Percentiles rank a stretch among this genome's conserved stretches.
Conservation (phyloP, 1,140 invertebrate genomes). For the Drosophila neocordata region DNA sequence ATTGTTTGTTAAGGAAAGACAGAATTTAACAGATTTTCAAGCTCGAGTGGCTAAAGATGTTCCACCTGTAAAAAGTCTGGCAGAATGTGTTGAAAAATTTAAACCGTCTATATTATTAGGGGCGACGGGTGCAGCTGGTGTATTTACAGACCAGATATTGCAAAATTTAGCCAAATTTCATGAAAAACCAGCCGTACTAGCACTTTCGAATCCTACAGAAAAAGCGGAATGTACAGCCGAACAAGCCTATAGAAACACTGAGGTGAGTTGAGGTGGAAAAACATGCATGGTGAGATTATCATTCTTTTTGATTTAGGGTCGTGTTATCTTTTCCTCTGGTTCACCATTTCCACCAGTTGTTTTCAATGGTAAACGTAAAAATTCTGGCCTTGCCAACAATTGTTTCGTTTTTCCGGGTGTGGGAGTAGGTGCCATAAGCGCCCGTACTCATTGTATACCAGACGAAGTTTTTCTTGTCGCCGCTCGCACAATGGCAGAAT, state of each 20-base stretch:
- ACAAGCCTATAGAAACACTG: constrained; percentile 92
- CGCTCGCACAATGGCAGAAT: constrained; percentile 88
- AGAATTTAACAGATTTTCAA: constrained; percentile 83
- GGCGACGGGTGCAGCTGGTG: constrained; percentile 92
- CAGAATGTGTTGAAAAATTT: not conserved
- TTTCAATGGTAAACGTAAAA: constrained; percentile 88
- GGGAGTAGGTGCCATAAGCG: constrained; percentile 91
- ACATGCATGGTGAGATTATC: not conserved
- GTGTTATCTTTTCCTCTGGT: constrained; percentile 90
- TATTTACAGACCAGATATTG: constrained; percentile 93
- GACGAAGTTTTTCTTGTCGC: constrained; percentile 95
- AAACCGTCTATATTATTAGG: constrained; percentile 87
- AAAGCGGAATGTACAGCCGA: constrained; percentile 98
- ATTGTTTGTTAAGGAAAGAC: constrained; percentile 90
- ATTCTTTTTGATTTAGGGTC: constrained; percentile 25
- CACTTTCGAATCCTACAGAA: constrained; percentile 97
- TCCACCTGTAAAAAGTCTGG: constrained; percentile 83
- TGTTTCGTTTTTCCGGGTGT: constrained; percentile 98
- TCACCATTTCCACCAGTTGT: constrained; percentile 95
- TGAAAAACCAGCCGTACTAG: constrained; percentile 90
- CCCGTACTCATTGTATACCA: constrained; percentile 90
- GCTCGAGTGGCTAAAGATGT: constrained; percentile 90
- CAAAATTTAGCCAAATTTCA: constrained; percentile 87
- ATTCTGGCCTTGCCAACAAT: constrained; percentile 97
- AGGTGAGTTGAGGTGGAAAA: constrained; percentile 78